Base-by-base conservation (phyloP, 2,113 vertebrate species). In the Erpornis zantholeuca region DNA sequence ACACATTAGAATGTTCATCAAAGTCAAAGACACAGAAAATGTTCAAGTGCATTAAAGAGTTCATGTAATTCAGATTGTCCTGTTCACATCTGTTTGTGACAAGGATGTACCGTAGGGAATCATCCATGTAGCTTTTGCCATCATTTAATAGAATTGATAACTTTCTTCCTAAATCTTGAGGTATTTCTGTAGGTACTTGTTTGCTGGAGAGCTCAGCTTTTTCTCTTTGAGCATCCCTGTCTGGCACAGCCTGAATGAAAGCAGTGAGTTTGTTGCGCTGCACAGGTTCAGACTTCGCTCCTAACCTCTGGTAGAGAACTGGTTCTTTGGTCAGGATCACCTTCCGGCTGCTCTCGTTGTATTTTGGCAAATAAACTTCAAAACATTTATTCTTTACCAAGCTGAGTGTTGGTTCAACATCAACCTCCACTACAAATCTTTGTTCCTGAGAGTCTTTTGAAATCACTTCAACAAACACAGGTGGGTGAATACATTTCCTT, bases 21-120 rank as follows among this genome's bases (percentile, higher is more conserved):
- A 99, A 99, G 92, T 99, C 98, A 71, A 99, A 99, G 47, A 98
- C 98, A 7, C 98, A 98, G 76, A 99, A 98, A 1, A 98, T 75
- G 6, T 98, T 99, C 95, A 99, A 89, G 87, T 97, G 97, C 63
- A 98, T 56, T 59, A 99, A 91, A 89, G 98, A 99, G 60, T 97
- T 93, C 5, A 98, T 96, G 61, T 60, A 29, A 21, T 94, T 90
- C 27, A 99, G 94, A 64, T 98, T 79, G 7, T 98, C 94, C 24
- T 96, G 86, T 83, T 82, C 89, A 71, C 98, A 98, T 77, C 95
- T 96, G 96, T 99, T 98, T 92, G 98, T 98, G 57, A 98, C 97
- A 15, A 99, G 94, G 87, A 99, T 98, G 82, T 98, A 98, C 97
- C 97, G 71, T 6, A 98, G 95, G 2, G 98, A 97, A 40, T 98